phyloP scores from a whole-genome alignment of 2,797 vertebrate species.

The Cichlasoma orientale region DNA sequence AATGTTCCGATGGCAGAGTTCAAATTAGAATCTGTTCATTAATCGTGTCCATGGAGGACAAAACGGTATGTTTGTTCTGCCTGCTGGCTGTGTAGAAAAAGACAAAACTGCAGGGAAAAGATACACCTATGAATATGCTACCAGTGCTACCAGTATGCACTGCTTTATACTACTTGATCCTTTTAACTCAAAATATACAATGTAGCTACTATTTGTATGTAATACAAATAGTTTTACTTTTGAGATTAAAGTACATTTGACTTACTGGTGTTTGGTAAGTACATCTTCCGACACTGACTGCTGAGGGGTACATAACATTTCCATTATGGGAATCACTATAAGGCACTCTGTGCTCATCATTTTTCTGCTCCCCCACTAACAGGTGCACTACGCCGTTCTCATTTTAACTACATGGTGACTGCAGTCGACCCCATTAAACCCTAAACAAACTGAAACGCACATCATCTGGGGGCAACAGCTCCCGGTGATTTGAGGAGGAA shows the following conservation, averaged over 20 bases:
- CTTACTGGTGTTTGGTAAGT: neutral
- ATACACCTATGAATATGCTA: neutral
- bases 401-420: constrained; percentile 14
- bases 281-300: neutral
- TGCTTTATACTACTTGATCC: neutral
- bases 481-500: constrained; percentile 53
- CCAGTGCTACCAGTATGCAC: neutral
- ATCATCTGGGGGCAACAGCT: constrained; percentile 27
- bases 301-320: neutral
- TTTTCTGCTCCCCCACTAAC: constrained; percentile 2
- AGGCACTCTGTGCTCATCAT: neutral
- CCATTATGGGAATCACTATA: neutral
- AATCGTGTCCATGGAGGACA: neutral
- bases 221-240: neutral
- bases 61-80: neutral
- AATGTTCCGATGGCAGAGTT: constrained; percentile 18
- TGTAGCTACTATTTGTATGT: neutral
- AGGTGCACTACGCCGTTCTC: constrained; percentile 18
- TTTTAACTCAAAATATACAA: neutral
- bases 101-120: neutral
- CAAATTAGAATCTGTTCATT: constrained; percentile 39
- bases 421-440: constrained; percentile 45
- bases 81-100: neutral
- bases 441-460: constrained; percentile 55
- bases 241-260: neutral